These are phyloP conservation scores for Heliconius melpomene DNA, from an alignment of 1,140 invertebrate genomes.

Conservation along the genomic window DNA sequence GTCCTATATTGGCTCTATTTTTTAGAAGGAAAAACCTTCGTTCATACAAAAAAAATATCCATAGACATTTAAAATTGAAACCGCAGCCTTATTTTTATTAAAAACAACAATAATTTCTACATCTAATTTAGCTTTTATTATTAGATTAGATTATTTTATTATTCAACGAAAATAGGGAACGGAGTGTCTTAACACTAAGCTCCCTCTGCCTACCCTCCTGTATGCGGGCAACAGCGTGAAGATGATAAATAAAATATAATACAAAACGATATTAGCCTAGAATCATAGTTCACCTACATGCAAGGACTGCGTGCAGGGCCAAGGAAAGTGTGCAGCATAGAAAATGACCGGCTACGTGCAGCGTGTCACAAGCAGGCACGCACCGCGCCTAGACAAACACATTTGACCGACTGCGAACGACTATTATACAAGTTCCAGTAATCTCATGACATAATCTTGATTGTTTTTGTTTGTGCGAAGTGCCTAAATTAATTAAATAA, in stretches of 20 bases:
- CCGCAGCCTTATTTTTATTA: no score
- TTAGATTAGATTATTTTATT: no score
- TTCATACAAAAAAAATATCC: no score
- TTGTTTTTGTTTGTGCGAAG: slow-evolving; percentile 44
- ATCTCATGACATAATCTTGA: slow-evolving; percentile 76
- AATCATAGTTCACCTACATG: slow-evolving; percentile 72
- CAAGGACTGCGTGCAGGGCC: slow-evolving; percentile 56
- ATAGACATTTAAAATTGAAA: no score
- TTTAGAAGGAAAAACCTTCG: no score
- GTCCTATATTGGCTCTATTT: no score
- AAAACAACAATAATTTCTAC: no score
- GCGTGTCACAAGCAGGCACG: slow-evolving; percentile 49
- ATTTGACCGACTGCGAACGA: slow-evolving; percentile 62
- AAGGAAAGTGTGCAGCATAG: slow-evolving; percentile 69
- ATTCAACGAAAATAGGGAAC: no score
- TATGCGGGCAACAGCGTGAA: no score
- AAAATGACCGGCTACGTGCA: slow-evolving; percentile 66
- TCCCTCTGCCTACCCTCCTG: neutral
- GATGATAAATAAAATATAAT: neutral
- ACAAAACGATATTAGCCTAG: slow-evolving; percentile 26
- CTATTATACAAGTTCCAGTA: slow-evolving; percentile 74
- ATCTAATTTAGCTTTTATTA: no score
- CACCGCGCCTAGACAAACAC: slow-evolving; percentile 45
- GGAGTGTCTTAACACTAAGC: no score
- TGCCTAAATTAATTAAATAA: neutral